A percentile compares a stretch with the other conserved stretches of the same genome.
phyloP scores from a whole-genome alignment of 2,797 vertebrate species.

The Alcedo quadribrachys region DNA sequence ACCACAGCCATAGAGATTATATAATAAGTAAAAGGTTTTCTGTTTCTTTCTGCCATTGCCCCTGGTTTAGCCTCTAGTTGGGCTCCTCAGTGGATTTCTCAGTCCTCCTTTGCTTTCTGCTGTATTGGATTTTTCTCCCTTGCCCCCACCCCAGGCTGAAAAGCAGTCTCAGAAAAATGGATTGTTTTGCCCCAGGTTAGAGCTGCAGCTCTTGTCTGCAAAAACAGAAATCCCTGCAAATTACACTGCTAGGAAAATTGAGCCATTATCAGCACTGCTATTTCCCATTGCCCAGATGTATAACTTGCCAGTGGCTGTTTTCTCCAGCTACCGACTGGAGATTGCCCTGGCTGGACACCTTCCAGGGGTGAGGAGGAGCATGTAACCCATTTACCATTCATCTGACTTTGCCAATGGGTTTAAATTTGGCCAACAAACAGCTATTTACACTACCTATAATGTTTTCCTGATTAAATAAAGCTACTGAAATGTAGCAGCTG shows the following conservation, averaged over 20 bases:
- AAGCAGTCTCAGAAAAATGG: background rate
- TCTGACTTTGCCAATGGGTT: background rate
- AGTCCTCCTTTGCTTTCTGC: background rate
- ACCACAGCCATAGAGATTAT: background rate
- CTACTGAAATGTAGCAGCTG: background rate
- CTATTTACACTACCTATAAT: background rate
- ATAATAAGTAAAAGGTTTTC: background rate
- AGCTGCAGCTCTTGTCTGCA: background rate
- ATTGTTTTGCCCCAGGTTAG: background rate
- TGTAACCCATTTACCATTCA: background rate
- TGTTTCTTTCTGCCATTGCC: background rate
- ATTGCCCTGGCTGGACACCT: background rate
- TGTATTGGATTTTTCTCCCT: background rate
- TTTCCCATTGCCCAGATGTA: background rate
- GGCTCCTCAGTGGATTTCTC: background rate
- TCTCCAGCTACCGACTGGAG: background rate
- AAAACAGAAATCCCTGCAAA: background rate
- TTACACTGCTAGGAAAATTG: background rate
- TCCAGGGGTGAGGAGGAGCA: background rate
- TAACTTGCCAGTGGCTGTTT: background rate
- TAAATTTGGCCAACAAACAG: background rate
- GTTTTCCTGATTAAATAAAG: background rate
- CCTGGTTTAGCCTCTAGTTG: background rate
- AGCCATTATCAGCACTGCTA: accelerated
- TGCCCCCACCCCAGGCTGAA: background rate